Evolutionary conservation across 2,113 vertebrate species (phyloP).

Genomic region (Apodemus speciosus): DNA sequence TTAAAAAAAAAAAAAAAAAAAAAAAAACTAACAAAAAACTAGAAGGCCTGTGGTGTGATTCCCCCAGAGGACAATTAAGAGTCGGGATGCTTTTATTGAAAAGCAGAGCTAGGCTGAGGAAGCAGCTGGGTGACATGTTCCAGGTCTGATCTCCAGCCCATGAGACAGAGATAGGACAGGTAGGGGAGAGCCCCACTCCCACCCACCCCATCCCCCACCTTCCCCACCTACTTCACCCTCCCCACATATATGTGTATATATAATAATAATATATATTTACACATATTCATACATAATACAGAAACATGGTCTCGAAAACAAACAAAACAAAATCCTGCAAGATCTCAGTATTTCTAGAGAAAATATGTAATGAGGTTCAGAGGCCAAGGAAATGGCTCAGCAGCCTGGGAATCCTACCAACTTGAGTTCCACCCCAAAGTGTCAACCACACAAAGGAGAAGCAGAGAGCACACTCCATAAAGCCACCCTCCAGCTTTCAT

Average conservation of each 20-base stretch:
- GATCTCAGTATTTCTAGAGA: not conserved
- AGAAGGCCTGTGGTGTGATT: not conserved
- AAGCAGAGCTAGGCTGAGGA: not conserved
- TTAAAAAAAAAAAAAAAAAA: not conserved
- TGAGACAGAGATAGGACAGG: not conserved
- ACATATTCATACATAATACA: too few species aligned
- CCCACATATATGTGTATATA: not conserved
- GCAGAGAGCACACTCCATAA: not conserved
- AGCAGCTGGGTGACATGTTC: not conserved
- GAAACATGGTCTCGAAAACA: not conserved
- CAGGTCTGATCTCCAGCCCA: not conserved
- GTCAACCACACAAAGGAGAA: not conserved
- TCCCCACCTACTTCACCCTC: not conserved
- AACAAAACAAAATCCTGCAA: not conserved
- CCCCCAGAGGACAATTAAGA: not conserved
- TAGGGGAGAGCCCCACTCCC: not conserved
- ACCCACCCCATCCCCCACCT: fast-evolving
- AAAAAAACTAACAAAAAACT: not conserved
- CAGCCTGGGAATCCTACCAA: not conserved
- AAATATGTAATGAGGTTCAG: not conserved
- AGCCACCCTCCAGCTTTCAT: not conserved
- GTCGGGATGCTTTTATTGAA: not conserved
- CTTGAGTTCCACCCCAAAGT: not conserved
- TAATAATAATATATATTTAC: too few species aligned
- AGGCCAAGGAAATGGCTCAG: not conserved